Base-by-base conservation (phyloP, 1,140 invertebrate species). In the Cotesia typhae region DNA sequence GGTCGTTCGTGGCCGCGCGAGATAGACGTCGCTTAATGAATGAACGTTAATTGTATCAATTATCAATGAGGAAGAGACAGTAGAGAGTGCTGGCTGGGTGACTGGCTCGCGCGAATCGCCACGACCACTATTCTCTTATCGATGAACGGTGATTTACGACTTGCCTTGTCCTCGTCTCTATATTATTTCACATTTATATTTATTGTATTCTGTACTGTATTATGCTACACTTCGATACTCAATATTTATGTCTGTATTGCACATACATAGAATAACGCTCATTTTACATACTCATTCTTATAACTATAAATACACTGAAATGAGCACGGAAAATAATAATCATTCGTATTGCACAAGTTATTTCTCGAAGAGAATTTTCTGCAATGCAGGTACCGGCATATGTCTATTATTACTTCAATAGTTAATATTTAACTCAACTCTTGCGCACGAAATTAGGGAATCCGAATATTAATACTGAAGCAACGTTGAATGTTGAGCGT, bases 31-130 rank as follows among this genome's bases (percentile, higher is more conserved):
- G 57, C 68, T 81, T 81, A 82, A 82, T 81, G 77, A 82, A 81
- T 81, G 78, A 67, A 72, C 75, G 77, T 82, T 82, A 82, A 82
- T 81, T 82, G 79, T 80, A 82, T 82, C 79, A 82, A 81, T 82
- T 81, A 81, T 82, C 80, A 82, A 82, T 79, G 78, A 82, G 79
- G 76, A 75, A 75, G 74, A 74, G 73, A 80, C 76, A 73, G 75
- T 70, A 51, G 69, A 52, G 72, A 65, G 69, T 61, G 52, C 17
- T 20, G 14, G 41, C 41, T 47, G 41, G 52, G 10, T 20, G 14
- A 10, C 41, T 47, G 41, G 41, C 20, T 59, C 14, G 71, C 73
- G 73, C 74, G 77, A 67, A 70, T 67, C 76, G 71, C 71, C 53
- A 70, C 53, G 53, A 20, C 36, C 35, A 67, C 51, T 51, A 53